These are phyloP conservation scores for Chesias legatella DNA, from an alignment of 2,888 invertebrate genomes.

Conservation along the genomic window DNA sequence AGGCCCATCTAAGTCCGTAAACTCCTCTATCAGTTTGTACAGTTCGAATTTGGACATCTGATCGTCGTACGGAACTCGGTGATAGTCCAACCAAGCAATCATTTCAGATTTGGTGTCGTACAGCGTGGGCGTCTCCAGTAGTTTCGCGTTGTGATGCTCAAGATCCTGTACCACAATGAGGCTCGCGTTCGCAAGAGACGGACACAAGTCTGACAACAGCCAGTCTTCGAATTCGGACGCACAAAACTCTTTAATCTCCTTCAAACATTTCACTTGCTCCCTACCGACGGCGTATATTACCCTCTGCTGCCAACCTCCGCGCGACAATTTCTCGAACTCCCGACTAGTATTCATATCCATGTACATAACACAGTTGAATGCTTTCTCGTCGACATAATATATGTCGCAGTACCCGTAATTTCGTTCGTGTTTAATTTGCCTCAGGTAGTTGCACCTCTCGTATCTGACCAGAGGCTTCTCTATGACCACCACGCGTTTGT, in stretches of 20 bases:
- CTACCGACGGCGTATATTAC: slow-evolving; percentile 31
- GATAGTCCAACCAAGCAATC: slow-evolving; percentile 35
- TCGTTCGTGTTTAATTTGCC: slow-evolving; percentile 27
- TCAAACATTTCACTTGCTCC: slow-evolving; percentile 15
- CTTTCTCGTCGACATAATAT: slow-evolving; percentile 35
- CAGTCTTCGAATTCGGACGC: slow-evolving; percentile 28
- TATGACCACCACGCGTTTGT: slow-evolving; percentile 30
- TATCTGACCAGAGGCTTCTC: slow-evolving; percentile 42
- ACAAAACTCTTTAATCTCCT: slow-evolving; percentile 17
- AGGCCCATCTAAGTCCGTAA: slow-evolving; percentile 23
- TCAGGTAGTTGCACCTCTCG: slow-evolving; percentile 43
- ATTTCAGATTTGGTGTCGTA: slow-evolving; percentile 29
- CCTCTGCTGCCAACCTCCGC: slow-evolving; percentile 12
- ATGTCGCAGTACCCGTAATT: slow-evolving; percentile 15
- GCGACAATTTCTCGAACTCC: slow-evolving; percentile 4
- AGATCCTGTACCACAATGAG: slow-evolving; percentile 31
- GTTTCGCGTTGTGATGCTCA: slow-evolving; percentile 22
- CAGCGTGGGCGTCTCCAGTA: slow-evolving; percentile 23
- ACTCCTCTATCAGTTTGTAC: slow-evolving; percentile 34
- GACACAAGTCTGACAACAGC: slow-evolving; percentile 25
- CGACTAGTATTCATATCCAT: slow-evolving; percentile 8
- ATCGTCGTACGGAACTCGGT: slow-evolving; percentile 30
- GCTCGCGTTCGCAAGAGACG: slow-evolving; percentile 23
- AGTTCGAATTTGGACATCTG: slow-evolving; percentile 36
- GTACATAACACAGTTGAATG: slow-evolving; percentile 13